Percentiles rank a stretch among this genome's conserved stretches.
Evolutionary conservation across 2,113 vertebrate genomes (phyloP).

Genomic region (Pseudonaja textilis): DNA sequence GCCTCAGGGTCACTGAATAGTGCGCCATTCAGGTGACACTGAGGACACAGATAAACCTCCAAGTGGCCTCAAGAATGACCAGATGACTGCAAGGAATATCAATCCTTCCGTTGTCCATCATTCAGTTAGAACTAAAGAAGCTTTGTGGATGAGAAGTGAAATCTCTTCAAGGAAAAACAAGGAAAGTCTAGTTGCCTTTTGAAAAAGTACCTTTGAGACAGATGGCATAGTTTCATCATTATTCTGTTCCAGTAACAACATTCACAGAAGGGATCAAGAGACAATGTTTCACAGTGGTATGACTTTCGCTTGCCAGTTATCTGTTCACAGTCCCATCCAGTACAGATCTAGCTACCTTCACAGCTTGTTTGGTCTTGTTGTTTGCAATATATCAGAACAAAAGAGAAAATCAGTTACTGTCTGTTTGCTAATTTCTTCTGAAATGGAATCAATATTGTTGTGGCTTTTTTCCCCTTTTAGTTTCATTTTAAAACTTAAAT

Average conservation of each 20-base stretch:
- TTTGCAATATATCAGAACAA: slow-evolving; percentile 1
- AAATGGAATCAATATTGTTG: not conserved
- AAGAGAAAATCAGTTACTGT: slow-evolving; percentile 13
- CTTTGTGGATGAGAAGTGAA: not conserved
- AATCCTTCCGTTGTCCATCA: not conserved
- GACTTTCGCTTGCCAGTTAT: not conserved
- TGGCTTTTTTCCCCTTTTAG: not conserved
- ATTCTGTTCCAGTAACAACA: not conserved
- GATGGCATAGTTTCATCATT: not conserved
- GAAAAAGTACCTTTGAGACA: not conserved
- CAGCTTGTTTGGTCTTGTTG: not conserved
- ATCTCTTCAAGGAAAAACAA: not conserved
- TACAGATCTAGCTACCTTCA: not conserved
- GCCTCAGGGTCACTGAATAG: not conserved
- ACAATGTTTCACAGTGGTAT: not conserved
- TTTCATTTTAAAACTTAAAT: not conserved
- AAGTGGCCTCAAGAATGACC: not conserved
- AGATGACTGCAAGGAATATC: not conserved
- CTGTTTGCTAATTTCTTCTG: not conserved
- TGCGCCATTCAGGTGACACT: not conserved
- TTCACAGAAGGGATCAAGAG: not conserved
- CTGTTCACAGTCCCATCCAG: not conserved
- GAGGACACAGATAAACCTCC: not conserved
- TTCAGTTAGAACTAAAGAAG: not conserved
- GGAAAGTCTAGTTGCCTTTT: not conserved